phyloP scores from a whole-genome alignment of 1,140 invertebrate genomes.

The Heliconius congener region DNA sequence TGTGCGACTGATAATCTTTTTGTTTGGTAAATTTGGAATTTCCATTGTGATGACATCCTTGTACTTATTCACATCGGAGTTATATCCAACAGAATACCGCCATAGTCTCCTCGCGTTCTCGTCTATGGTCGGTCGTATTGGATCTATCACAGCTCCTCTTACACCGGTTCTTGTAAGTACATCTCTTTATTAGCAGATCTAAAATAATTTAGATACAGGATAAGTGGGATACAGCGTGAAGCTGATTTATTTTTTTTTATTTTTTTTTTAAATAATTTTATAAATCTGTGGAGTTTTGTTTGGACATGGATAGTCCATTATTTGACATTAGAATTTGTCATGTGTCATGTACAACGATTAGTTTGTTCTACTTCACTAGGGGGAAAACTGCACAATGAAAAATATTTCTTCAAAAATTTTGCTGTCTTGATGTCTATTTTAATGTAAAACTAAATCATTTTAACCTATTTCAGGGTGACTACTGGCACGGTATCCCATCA shows the following conservation, averaged over 20 bases:
- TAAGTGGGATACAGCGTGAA: too few relatives aligned
- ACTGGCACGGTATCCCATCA: slow-evolving; percentile 37
- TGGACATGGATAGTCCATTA: too few relatives aligned
- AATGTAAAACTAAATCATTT: neutral
- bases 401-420: too few relatives aligned
- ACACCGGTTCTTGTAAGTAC: slow-evolving; percentile 33
- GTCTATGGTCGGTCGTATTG: slow-evolving; percentile 32
- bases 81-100: slow-evolving; percentile 33
- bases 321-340: too few relatives aligned
- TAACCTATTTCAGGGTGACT: slow-evolving; percentile 23
- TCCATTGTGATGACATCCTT: slow-evolving; percentile 79
- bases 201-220: too few relatives aligned
- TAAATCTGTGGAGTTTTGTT: too few relatives aligned
- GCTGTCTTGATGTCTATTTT: too few relatives aligned
- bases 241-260: too few relatives aligned
- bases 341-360: too few relatives aligned
- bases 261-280: too few relatives aligned
- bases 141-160: slow-evolving; percentile 32
- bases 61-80: slow-evolving; percentile 32
- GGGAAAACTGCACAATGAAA: too few relatives aligned
- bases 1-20: slow-evolving; percentile 78
- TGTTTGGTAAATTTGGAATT: slow-evolving; percentile 85
- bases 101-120: slow-evolving; percentile 32
- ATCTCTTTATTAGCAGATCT: neutral
- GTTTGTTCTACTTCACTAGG: too few relatives aligned